Base-by-base conservation (phyloP, 2,888 invertebrate species). In the Nezara viridula region DNA sequence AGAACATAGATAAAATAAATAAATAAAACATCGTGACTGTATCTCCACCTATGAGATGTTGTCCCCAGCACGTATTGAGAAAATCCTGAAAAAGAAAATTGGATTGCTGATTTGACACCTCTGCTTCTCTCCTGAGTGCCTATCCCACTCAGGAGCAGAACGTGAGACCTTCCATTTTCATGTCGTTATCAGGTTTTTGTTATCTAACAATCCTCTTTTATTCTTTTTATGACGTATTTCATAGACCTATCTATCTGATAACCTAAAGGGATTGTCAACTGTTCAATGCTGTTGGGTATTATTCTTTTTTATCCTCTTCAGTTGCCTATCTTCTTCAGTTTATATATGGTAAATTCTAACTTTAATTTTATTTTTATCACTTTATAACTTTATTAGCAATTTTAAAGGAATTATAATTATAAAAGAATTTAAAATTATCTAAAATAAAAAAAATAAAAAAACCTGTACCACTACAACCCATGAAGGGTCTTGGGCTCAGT, bases 51-150 rank as follows among this genome's bases (percentile, higher is more conserved):
- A 9, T 6, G 10, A 19, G 32, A 32, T 60, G 55, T 60, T 73
- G 32, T 37, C 66, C 66, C 16, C 66, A 37, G 60, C 66, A 73
- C 66, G 66, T 73, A 37, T 73, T 73, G 66, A 73, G 66, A 73
- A 73, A 73, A 73, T 73, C 27, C 66, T 37, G 66, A 73, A 73
- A 19, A 73, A 73, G 66, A 37, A 73, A 73, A 73, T 73, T 32
- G 66, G 32, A 73, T 73, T 73, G 66, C 66, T 73, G 66, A 73
- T 73, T 73, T 73, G 66, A 73, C 66, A 73, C 32, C 66, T 73
- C 66, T 73, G 32, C 37, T 73, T 37, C 24, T 32, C 66, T 37
- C 19, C 7, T 3, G 32, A 21, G 66, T 32, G 66, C 5, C 66
- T 19, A 73, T 73, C 21, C 37, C 66, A 37, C 32, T 73, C 32